phyloP scores from a whole-genome alignment of 2,888 invertebrate genomes.

The Tetragonisca angustula region DNA sequence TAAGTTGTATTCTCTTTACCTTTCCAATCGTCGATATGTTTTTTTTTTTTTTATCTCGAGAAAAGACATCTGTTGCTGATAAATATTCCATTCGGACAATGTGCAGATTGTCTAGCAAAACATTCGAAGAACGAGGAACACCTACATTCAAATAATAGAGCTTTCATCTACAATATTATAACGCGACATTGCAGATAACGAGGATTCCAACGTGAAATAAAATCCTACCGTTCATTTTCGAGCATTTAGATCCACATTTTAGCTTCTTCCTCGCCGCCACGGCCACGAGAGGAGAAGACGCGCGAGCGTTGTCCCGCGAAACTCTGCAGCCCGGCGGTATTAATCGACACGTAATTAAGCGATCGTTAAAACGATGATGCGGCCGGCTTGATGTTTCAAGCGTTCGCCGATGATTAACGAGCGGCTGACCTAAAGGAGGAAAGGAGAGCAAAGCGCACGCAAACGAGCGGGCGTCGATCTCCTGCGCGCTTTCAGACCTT shows the following conservation, averaged over 20 bases:
- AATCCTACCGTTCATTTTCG: background rate
- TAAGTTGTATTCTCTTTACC: too few relatives aligned
- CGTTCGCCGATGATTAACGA: constrained; percentile 65
- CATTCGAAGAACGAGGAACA: too few relatives aligned
- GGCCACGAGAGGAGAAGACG: background rate
- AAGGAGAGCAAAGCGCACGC: constrained; percentile 7
- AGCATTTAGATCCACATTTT: too few relatives aligned
- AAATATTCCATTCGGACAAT: too few relatives aligned
- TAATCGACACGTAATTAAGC: constrained; percentile 72
- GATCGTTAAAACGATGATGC: constrained; percentile 63
- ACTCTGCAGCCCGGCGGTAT: constrained; percentile 22
- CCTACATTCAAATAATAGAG: too few relatives aligned
- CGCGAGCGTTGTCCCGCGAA: background rate
- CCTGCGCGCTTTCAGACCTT: constrained; percentile 42
- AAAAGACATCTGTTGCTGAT: too few relatives aligned
- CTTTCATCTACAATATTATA: too few relatives aligned
- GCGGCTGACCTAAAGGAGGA: constrained; percentile 55
- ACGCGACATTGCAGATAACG: too few relatives aligned
- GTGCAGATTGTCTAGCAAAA: too few relatives aligned
- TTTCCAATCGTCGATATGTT: too few relatives aligned
- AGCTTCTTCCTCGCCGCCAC: background rate
- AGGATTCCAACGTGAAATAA: too few relatives aligned
- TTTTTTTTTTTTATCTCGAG: too few relatives aligned
- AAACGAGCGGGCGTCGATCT: constrained; percentile 33
- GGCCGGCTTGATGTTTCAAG: constrained; percentile 33